Conservation (phyloP, 2,113 vertebrate genomes). For the Ovis canadensis region DNA sequence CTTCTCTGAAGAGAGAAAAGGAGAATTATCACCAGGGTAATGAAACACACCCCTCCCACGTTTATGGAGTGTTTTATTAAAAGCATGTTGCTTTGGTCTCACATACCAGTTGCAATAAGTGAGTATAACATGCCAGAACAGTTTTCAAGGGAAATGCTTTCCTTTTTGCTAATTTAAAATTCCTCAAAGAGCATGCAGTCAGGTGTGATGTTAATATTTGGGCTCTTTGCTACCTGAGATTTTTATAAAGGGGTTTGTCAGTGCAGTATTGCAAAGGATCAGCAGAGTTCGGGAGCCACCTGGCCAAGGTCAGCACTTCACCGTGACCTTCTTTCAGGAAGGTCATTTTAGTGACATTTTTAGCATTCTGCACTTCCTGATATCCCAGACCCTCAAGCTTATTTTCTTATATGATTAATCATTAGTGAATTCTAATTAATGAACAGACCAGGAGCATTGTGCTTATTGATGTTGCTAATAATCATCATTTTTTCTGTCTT, state of each 20-base stretch:
- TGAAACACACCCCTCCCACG: conserved; percentile 24
- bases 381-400: background rate
- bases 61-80: conserved; percentile 53
- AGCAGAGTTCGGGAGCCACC: background rate
- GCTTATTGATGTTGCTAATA: background rate
- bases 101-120: background rate
- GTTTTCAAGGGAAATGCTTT: conserved; percentile 42
- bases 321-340: background rate
- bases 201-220: conserved; percentile 51
- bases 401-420: background rate
- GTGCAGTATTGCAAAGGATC: background rate
- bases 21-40: conserved; percentile 52
- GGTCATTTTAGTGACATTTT: background rate
- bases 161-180: conserved; percentile 59
- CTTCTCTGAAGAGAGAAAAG: conserved; percentile 11
- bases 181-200: background rate
- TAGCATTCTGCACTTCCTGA: background rate
- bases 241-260: background rate
- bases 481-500: background rate
- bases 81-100: conserved; percentile 48
- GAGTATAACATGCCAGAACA: conserved; percentile 39
- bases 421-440: conserved; percentile 1
- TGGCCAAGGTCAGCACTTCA: background rate
- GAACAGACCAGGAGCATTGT: background rate
- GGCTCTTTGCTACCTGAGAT: background rate